A percentile compares a stretch with the other conserved stretches of the same genome.
phyloP scores from a whole-genome alignment of 2,888 invertebrate genomes.

The Pyrrhia umbra region DNA sequence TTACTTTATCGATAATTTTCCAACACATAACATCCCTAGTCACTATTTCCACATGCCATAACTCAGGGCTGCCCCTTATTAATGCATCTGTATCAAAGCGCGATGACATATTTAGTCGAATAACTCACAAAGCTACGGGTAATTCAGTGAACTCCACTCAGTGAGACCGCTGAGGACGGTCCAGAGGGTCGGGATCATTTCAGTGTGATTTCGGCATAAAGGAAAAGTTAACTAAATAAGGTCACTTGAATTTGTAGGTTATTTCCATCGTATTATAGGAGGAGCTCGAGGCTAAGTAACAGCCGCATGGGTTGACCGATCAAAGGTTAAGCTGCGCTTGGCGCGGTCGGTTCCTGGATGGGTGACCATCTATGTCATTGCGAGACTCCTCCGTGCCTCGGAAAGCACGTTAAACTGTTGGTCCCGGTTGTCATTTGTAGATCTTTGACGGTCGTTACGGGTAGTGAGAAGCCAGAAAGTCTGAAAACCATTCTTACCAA shows the following conservation, averaged over 20 bases:
- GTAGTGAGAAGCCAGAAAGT: no score
- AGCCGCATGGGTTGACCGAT: no score
- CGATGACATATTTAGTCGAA: conserved; percentile 82
- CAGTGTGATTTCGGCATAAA: conserved; percentile 42
- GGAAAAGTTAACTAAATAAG: conserved; percentile 49
- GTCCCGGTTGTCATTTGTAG: no score
- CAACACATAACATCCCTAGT: conserved; percentile 39
- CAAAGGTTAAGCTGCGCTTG: no score
- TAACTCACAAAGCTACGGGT: conserved; percentile 69
- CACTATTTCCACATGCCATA: conserved; percentile 70
- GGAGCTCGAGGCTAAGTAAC: conserved; percentile 21
- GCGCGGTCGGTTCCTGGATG: no score
- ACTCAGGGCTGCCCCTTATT: conserved; percentile 75
- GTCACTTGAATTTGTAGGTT: neutral
- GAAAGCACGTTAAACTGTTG: no score
- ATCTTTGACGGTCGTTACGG: no score
- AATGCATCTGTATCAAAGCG: conserved; percentile 79
- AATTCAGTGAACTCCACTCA: conserved; percentile 41
- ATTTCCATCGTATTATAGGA: neutral
- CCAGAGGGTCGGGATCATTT: conserved; percentile 31
- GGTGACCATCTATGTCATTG: no score
- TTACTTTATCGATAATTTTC: conserved; percentile 18
- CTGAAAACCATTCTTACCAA: no score
- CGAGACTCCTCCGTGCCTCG: no score
- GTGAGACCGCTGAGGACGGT: conserved; percentile 32